Conservation (phyloP, 2,113 vertebrate species). For the Silurus meridionalis region DNA sequence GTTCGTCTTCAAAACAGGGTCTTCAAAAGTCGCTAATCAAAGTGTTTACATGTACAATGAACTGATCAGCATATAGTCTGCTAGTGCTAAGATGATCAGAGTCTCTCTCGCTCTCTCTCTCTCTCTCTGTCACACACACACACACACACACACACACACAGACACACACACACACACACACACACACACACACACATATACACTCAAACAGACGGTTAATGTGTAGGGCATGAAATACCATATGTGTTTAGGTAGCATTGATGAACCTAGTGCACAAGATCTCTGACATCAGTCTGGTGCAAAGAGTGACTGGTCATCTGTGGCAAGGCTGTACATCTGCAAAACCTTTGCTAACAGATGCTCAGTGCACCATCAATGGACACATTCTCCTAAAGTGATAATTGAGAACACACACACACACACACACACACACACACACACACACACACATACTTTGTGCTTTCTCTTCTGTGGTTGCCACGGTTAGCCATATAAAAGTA, state of each 20-base stretch:
- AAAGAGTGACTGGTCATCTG: conserved; percentile 33
- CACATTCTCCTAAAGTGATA: conserved; percentile 59
- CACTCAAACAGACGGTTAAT: background rate
- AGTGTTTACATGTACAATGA: conserved; percentile 51
- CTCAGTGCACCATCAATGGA: conserved; percentile 58
- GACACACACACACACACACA: conserved; percentile 19
- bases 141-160: conserved; percentile 20
- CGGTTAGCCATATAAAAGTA: conserved; percentile 18
- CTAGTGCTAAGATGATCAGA: background rate
- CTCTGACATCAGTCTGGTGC: conserved; percentile 1
- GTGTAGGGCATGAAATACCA: background rate
- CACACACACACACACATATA: background rate
- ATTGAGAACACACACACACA: conserved; percentile 30
- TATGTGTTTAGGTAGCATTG: conserved; percentile 36
- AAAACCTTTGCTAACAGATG: conserved; percentile 62
- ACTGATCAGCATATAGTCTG: background rate
- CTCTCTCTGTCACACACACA: conserved; percentile 14
- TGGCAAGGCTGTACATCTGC: conserved; percentile 64
- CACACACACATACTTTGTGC: background rate
- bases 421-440: background rate
- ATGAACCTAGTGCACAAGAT: conserved; percentile 22
- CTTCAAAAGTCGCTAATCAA: conserved; percentile 47
- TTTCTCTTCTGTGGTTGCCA: conserved; percentile 27
- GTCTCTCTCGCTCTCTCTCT: conserved; percentile 15
- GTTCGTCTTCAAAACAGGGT: conserved; percentile 57